Base-by-base conservation (phyloP, 2,888 invertebrate genomes). In the Coelopa pilipes region DNA sequence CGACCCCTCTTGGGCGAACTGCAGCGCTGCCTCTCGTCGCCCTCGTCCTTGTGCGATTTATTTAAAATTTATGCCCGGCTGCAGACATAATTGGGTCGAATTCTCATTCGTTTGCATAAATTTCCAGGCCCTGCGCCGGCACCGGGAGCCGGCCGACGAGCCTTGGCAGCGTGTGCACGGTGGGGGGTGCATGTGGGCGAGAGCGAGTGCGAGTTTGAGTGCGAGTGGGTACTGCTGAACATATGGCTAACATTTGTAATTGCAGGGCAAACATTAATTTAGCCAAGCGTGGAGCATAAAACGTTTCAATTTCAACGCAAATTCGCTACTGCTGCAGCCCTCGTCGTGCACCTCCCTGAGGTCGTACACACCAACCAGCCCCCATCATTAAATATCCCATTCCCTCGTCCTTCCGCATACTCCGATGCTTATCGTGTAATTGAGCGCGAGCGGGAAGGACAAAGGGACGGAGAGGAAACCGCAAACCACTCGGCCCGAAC, bases 51-150 rank as follows among this genome's bases (percentile, higher is more conserved):
- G n/a, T n/a, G n/a, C n/a, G 49, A 11, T 49, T 49, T 49, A 49
- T 49, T 49, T 49, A 49, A 49, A 70, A 62, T 62, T 60, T 70
- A 21, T 50, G 55, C 70, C 62, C 15, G 24, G 70, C 19, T 50
- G 60, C 62, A 47, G 62, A n/a, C 55, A 62, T 70, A 70, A 70
- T 70, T 70, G 70, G 70, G 70, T 70, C 70, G 62, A 70, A 70
- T 50, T 62, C 70, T n/a, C 62, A 70, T 70, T 70, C 62, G 70
- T 70, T 70, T 62, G 62, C 62, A 70, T 62, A 70, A 62, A 70
- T 70, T 70, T 70, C 60, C 50, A 70, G 24, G 62, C 70, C 60
- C 70, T n/a, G n/a, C 60, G 62, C 34, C 17, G 50, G 34, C 62
- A 34, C 17, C 19, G 57, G 13, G 34, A 24, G 7, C 21, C n/a